Evolutionary conservation across 1,140 invertebrate species (phyloP).

Genomic region (Aleiodes sp.): DNA sequence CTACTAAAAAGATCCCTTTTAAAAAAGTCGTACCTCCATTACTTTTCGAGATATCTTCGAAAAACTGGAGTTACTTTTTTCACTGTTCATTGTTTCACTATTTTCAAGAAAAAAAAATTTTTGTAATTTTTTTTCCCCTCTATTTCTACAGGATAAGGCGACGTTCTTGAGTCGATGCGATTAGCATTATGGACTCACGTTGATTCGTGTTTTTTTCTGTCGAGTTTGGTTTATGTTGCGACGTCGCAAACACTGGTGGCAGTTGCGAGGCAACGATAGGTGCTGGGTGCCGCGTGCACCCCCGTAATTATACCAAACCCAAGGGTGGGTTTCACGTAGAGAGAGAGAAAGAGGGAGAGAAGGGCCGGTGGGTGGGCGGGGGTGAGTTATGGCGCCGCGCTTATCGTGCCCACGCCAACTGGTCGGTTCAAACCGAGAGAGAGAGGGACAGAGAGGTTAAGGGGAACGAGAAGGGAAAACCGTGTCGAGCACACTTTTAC

Average conservation of each 20-base stretch:
- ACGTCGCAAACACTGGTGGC: slow-evolving; percentile 29
- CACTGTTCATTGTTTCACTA: neutral
- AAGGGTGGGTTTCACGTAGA: neutral
- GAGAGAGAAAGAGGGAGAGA: slow-evolving; percentile 20
- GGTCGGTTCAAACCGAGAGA: neutral
- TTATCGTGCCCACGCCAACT: slow-evolving; percentile 43
- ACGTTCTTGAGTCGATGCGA: slow-evolving; percentile 19
- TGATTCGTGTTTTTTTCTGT: slow-evolving; percentile 18
- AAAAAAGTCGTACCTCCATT: too few relatives aligned
- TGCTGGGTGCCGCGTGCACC: slow-evolving; percentile 25
- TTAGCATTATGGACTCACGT: slow-evolving; percentile 23
- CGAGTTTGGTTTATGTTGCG: neutral
- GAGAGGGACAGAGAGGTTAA: neutral
- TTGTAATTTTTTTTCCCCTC: neutral
- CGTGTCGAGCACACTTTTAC: slow-evolving; percentile 32
- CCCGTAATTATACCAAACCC: slow-evolving; percentile 28
- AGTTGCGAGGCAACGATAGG: slow-evolving; percentile 35
- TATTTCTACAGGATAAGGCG: neutral
- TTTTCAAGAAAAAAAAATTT: neutral
- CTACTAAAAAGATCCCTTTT: neutral
- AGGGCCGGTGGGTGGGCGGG: slow-evolving; percentile 46
- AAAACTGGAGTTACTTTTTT: too few relatives aligned
- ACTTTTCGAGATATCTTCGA: too few relatives aligned
- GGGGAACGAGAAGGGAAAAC: slow-evolving; percentile 3
- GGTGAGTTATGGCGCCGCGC: slow-evolving; percentile 53